Evolutionary conservation across 2,888 invertebrate species (phyloP).

Genomic region (Deilephila porcellus): DNA sequence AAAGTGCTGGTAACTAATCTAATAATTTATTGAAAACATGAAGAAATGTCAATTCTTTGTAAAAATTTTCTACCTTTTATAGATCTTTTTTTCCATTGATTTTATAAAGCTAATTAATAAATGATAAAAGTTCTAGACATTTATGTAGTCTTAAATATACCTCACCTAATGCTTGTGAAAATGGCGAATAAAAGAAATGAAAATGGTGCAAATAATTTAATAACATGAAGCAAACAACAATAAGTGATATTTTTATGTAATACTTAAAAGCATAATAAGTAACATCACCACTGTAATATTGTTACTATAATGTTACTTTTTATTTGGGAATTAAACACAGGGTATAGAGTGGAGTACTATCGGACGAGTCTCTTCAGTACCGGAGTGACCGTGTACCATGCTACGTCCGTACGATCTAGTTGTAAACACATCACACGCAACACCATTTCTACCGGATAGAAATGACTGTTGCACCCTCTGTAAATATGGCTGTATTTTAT

Average conservation of each 20-base stretch:
- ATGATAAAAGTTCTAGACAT: no score
- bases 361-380: not conserved
- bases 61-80: no score
- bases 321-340: slow-evolving; percentile 6
- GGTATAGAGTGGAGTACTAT: slow-evolving; percentile 2
- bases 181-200: no score
- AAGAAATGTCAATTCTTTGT: no score
- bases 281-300: slow-evolving; percentile 1
- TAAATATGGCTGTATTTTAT: slow-evolving; percentile 26
- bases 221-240: no score
- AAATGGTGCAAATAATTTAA: no score
- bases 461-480: slow-evolving; percentile 46
- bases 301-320: not conserved
- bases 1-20: no score
- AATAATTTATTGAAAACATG: no score
- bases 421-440: slow-evolving; percentile 35
- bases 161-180: no score
- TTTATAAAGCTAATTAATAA: no score
- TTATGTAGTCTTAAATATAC: no score
- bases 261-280: not conserved
- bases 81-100: no score
- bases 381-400: not conserved
- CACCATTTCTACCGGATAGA: slow-evolving; percentile 56
- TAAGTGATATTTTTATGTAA: not conserved
- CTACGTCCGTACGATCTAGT: not conserved